Evolutionary conservation across 2,113 vertebrate genomes (phyloP), one percentile per base, ranked within the genome.

Genomic region (Ceratotherium simum): DNA sequence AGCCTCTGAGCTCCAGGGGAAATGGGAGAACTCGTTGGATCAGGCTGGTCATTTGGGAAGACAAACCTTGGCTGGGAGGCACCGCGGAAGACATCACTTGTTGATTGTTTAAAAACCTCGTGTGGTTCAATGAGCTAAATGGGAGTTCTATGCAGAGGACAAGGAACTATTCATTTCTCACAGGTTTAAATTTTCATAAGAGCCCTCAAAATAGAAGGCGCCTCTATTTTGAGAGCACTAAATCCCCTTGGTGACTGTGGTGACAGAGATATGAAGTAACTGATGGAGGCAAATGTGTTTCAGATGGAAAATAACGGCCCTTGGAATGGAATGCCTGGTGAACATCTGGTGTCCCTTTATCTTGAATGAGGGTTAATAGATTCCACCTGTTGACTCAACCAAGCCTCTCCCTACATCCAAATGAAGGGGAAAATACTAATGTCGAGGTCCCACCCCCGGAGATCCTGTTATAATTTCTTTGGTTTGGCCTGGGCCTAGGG

Each of bases 281-380:
- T 72, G 86, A 89, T 42, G 73, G 90, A 90, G 82, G 92, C 58
- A 87, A 82, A 87, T 65, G 60, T 80, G 51, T 70, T 96, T 96
- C 95, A 96, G 90, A 90, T 93, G 90, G 89, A 76, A 95, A 93
- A 86, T 76, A 79, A 91, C 56, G 62, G 69, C 14, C 95, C 83
- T 93, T 95, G 83, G 78, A 90, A 65, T 56, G 86, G 69, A 93
- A 70, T 39, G 82, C 36, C 81, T 69, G 75, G 85, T n/a, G 80
- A 90, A 88, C 94, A 92, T 90, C 96, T 96, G 94, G 69, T 86
- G 69, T 81, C 73, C 76, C 70, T 94, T 95, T 90, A 62, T 67
- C n/a, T 6, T 80, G 70, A 91, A 85, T 62, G 79, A 95, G 91
- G 23, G 73, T 82, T 95, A 95, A 83, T 48, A 54, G 39, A 18